phyloP scores from a whole-genome alignment of 2,797 vertebrate genomes.

The Ciconia nigra region DNA sequence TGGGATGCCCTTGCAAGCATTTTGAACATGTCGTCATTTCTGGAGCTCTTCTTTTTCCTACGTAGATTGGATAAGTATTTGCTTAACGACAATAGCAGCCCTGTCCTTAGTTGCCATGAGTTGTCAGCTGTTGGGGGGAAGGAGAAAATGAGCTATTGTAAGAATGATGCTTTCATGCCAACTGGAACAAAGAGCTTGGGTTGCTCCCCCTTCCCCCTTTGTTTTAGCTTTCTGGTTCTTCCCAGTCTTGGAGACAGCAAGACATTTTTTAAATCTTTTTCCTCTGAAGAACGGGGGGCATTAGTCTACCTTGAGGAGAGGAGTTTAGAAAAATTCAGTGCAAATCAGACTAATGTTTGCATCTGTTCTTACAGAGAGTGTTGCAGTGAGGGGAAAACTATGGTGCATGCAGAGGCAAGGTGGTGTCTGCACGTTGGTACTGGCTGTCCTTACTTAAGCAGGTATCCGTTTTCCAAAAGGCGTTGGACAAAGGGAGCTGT shows the following conservation, averaged over 20 bases:
- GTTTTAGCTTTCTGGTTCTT: constrained; percentile 53
- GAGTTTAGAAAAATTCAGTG: not conserved
- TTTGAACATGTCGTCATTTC: constrained; percentile 50
- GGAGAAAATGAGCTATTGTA: constrained; percentile 61
- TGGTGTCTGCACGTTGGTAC: not conserved
- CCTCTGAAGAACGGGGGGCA: not conserved
- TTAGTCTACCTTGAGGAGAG: not conserved
- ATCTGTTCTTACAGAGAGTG: not conserved
- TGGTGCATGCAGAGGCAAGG: not conserved
- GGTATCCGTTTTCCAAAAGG: not conserved
- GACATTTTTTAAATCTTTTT: not conserved
- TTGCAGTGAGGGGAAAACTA: not conserved
- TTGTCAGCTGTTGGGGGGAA: constrained; percentile 63
- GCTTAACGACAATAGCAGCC: constrained; percentile 62
- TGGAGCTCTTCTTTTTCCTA: constrained; percentile 51
- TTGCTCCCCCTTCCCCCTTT: constrained; percentile 42
- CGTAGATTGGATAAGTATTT: constrained; percentile 54
- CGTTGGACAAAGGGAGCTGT: not conserved
- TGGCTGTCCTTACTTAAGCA: not conserved
- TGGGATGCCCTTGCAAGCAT: constrained; percentile 37
- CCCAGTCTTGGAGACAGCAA: constrained; percentile 21
- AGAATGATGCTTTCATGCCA: constrained; percentile 57
- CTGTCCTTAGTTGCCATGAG: constrained; percentile 66
- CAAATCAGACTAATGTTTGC: not conserved
- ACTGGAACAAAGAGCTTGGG: constrained; percentile 60